Conservation (phyloP, 2,888 invertebrate species). For the Clostera curtula region DNA sequence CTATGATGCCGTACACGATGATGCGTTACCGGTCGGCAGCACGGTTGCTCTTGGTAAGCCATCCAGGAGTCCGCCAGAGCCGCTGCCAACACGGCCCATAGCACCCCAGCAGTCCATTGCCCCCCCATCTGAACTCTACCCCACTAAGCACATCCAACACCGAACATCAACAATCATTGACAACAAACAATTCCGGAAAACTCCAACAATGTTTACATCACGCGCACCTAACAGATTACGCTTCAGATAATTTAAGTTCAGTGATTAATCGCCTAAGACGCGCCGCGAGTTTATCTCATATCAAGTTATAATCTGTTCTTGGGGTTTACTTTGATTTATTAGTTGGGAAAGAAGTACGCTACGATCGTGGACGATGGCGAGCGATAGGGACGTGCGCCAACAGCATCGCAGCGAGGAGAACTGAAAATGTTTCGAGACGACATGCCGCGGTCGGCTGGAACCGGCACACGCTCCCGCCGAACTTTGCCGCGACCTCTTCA, state of each 20-base stretch:
- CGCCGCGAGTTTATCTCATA: constrained; percentile 55
- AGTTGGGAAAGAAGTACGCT: constrained; percentile 53
- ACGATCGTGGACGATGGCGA: constrained; percentile 49
- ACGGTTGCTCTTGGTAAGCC: constrained; percentile 79
- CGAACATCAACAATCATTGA: constrained; percentile 28
- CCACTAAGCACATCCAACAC: constrained; percentile 42
- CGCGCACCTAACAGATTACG: constrained; percentile 51
- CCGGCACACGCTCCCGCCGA: constrained; percentile 40
- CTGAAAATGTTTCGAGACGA: constrained; percentile 37
- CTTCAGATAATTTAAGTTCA: constrained; percentile 39
- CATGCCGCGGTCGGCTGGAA: constrained; percentile 34
- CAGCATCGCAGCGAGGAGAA: constrained; percentile 60
- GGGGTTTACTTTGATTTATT: constrained; percentile 64
- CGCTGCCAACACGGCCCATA: constrained; percentile 54
- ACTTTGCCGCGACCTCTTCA: constrained; percentile 30
- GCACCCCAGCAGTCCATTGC: constrained; percentile 47
- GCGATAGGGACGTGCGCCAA: constrained; percentile 48
- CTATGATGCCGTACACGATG: constrained; percentile 78
- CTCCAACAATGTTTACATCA: constrained; percentile 62
- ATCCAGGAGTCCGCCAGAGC: constrained; percentile 78
- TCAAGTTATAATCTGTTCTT: constrained; percentile 60
- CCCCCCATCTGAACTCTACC: constrained; percentile 22
- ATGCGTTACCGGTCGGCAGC: constrained; percentile 76
- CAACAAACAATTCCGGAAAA: constrained; percentile 55
- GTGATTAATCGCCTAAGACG: constrained; percentile 55